Evolutionary conservation across 2,888 invertebrate species (phyloP).

Genomic region (Blomia tropicalis): DNA sequence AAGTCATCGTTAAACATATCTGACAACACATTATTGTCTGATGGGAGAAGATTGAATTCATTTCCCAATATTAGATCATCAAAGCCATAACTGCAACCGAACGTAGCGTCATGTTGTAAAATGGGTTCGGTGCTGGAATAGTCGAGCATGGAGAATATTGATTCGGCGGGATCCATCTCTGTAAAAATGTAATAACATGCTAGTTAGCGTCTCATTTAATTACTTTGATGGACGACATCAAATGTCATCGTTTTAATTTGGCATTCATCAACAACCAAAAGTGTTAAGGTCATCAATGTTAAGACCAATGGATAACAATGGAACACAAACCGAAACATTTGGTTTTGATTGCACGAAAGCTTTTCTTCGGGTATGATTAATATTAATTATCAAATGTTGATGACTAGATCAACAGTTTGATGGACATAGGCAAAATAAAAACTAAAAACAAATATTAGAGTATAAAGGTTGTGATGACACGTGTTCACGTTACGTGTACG

Average conservation of each 20-base stretch:
- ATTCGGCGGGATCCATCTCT: constrained; percentile 3
- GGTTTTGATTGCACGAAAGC: no score
- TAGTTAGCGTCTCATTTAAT: background rate
- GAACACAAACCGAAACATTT: no score
- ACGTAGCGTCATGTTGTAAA: background rate
- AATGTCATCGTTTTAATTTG: background rate
- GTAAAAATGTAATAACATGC: constrained; percentile 3
- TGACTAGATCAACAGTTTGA: no score
- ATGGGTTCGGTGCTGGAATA: background rate
- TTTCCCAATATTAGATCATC: background rate
- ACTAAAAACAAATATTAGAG: background rate
- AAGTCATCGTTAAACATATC: background rate
- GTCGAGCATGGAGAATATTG: background rate
- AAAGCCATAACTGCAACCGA: background rate
- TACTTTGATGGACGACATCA: background rate
- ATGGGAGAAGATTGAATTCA: background rate
- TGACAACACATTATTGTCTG: background rate
- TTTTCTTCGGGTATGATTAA: no score
- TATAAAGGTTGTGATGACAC: background rate
- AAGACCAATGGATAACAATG: no score
- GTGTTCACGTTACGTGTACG: background rate
- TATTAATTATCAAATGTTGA: no score
- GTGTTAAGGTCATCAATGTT: background rate
- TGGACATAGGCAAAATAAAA: background rate
- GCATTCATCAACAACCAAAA: background rate